Conservation (phyloP, 2,113 vertebrate species). For the Recurvirostra avosetta region DNA sequence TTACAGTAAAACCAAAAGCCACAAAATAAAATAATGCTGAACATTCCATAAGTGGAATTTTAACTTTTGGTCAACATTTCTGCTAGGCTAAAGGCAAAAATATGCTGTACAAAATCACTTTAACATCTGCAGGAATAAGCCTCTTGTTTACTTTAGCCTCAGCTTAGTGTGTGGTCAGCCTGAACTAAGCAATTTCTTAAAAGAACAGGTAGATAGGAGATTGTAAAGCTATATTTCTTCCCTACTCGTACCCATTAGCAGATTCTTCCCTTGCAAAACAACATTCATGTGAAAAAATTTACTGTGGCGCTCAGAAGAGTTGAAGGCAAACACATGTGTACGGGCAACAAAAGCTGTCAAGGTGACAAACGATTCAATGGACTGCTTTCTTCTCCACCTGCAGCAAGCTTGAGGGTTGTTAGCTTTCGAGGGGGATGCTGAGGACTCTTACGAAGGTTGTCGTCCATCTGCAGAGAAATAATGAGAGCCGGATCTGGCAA, state of each 20-base stretch:
- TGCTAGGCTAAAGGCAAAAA: slow-evolving; percentile 49
- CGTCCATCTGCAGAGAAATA: slow-evolving; percentile 89
- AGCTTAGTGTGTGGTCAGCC: slow-evolving; percentile 35
- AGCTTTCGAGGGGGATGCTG: slow-evolving; percentile 88
- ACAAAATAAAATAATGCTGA: slow-evolving; percentile 12
- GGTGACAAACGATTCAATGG: slow-evolving; percentile 78
- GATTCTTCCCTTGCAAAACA: slow-evolving; percentile 1
- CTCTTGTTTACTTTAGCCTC: neutral
- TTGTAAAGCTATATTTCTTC: neutral
- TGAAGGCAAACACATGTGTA: neutral
- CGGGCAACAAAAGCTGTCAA: slow-evolving; percentile 23
- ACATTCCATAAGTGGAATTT: slow-evolving; percentile 36
- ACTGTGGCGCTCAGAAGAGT: neutral
- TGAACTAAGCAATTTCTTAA: slow-evolving; percentile 25
- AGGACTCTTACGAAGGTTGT: slow-evolving; percentile 95
- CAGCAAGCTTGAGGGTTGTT: slow-evolving; percentile 78
- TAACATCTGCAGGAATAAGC: neutral
- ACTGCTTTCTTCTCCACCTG: slow-evolving; percentile 73
- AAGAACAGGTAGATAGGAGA: neutral
- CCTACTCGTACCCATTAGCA: neutral
- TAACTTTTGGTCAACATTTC: slow-evolving; percentile 52
- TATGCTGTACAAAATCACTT: slow-evolving; percentile 25
- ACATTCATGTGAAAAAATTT: neutral
- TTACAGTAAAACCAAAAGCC: slow-evolving; percentile 33
- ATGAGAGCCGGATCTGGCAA: slow-evolving; percentile 49